Evolutionary conservation across 2,113 vertebrate genomes (phyloP).

Genomic region (Penelope pileata): DNA sequence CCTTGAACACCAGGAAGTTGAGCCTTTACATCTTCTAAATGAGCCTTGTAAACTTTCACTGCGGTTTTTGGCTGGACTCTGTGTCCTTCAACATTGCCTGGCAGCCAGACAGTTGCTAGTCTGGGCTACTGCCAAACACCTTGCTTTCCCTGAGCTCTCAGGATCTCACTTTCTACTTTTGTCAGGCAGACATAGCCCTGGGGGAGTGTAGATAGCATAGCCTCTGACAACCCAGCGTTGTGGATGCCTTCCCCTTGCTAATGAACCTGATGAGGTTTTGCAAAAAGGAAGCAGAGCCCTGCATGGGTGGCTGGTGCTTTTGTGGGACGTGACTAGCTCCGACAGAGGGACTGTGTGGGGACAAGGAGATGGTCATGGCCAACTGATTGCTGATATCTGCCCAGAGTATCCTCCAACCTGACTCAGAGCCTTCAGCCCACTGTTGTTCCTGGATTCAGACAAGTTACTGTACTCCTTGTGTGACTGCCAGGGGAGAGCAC

Average conservation of each 20-base stretch:
- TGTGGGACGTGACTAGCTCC: background rate
- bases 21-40: background rate
- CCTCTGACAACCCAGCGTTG: background rate
- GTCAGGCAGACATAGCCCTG: background rate
- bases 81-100: background rate
- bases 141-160: background rate
- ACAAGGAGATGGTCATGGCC: fast-evolving
- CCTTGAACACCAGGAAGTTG: background rate
- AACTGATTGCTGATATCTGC: background rate
- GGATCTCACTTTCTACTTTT: background rate
- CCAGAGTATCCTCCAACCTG: background rate
- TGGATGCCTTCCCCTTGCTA: background rate
- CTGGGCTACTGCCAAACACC: background rate
- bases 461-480: background rate
- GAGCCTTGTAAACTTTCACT: background rate
- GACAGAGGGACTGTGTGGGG: background rate
- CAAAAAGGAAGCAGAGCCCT: background rate
- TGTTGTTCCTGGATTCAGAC: background rate
- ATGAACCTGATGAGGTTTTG: background rate
- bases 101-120: background rate
- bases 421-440: background rate
- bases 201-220: background rate
- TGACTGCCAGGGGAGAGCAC: background rate
- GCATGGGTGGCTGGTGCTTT: background rate
- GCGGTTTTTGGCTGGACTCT: background rate